These are phyloP conservation scores for Lacerta agilis DNA, from an alignment of 2,797 vertebrate species.

Conservation along the genomic window DNA sequence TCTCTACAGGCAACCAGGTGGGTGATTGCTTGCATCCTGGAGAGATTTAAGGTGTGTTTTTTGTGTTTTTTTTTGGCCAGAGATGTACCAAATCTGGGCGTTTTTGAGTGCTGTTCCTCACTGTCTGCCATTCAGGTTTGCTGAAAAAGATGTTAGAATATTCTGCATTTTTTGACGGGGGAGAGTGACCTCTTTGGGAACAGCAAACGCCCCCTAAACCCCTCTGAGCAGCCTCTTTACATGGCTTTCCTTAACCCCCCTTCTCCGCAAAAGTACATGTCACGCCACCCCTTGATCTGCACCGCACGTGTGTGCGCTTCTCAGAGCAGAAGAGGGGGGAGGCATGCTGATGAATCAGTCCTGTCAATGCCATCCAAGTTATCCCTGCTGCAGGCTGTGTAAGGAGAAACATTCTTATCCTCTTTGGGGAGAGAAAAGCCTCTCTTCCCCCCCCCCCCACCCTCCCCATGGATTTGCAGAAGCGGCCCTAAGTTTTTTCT, in stretches of 20 bases:
- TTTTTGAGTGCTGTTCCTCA: background rate
- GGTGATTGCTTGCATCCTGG: background rate
- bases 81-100: background rate
- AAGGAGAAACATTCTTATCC: slow-evolving; percentile 74
- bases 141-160: slow-evolving; percentile 1
- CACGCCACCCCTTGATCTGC: slow-evolving; percentile 64
- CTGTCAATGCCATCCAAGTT: slow-evolving; percentile 77
- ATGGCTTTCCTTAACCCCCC: slow-evolving; percentile 39
- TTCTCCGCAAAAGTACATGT: slow-evolving; percentile 50
- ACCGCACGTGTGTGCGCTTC: slow-evolving; percentile 65
- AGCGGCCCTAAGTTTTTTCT: slow-evolving; percentile 76
- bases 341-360: slow-evolving; percentile 69
- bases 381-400: slow-evolving; percentile 80
- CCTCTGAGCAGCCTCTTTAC: background rate
- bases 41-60: too few relatives aligned
- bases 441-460: slow-evolving; percentile 14
- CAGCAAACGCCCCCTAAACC: background rate
- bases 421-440: slow-evolving; percentile 77
- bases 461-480: slow-evolving; percentile 76
- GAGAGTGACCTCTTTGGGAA: background rate
- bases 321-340: slow-evolving; percentile 13
- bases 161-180: background rate
- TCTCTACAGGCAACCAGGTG: too few relatives aligned
- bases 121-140: slow-evolving; percentile 13
- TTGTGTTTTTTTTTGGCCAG: too few relatives aligned